Percentiles rank a stretch among this genome's conserved stretches.
Conservation (phyloP, 2,888 invertebrate genomes). For the Acanthosepion esculentum region DNA sequence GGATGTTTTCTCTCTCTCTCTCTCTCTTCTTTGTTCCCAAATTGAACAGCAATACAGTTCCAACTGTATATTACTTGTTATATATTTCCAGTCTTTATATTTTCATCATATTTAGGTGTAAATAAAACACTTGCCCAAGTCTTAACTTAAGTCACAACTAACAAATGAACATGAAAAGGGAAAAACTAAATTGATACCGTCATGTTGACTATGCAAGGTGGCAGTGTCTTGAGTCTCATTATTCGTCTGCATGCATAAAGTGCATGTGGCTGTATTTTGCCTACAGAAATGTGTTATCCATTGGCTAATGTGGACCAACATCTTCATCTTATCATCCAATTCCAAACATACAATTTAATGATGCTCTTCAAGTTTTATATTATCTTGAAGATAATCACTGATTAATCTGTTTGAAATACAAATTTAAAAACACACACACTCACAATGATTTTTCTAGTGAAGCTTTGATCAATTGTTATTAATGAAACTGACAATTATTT, state of each 20-base stretch:
- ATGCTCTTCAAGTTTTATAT: background rate
- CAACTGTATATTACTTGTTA: background rate
- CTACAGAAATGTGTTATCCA: background rate
- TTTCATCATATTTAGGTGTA: background rate
- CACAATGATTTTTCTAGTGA: background rate
- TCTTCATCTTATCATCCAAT: background rate
- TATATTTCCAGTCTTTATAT: constrained; percentile 9
- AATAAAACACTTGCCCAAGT: constrained; percentile 8
- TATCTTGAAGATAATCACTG: background rate
- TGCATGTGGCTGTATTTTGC: constrained; percentile 33
- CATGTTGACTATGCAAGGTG: background rate
- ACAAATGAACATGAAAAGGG: background rate
- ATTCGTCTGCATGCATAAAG: background rate
- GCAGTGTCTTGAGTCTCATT: background rate
- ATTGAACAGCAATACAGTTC: background rate
- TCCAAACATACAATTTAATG: background rate
- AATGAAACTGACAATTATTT: background rate
- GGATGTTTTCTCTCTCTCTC: background rate
- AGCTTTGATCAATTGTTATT: background rate
- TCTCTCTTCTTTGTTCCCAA: background rate
- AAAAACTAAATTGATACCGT: background rate
- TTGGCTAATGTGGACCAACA: background rate
- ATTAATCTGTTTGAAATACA: background rate
- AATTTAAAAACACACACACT: background rate
- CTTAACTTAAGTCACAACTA: background rate